Evolutionary conservation across 53 echinoderm and acorn worm species (phyloP), one percentile per base, ranked within the genome.

Genomic region (Crossaster papposus): DNA sequence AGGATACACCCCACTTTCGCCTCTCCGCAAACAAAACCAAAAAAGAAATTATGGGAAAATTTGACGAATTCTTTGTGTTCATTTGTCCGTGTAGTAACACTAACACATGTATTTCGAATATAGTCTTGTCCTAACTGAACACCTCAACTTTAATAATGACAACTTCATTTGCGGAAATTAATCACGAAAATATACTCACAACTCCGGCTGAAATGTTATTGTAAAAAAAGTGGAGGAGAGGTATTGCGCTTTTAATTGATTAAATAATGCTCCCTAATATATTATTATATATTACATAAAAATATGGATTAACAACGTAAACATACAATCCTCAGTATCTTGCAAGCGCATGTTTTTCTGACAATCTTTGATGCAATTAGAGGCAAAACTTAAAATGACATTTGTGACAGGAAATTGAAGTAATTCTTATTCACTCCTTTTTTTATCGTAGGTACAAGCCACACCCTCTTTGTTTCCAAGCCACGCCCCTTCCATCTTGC

Each of bases 241-340:
- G 36, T 63, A 77, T 33, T 55, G 54, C 17, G 12, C 17, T 58
- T 18, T 18, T 58, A 14, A 18, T 20, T 85, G 36, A 87, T 87
- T 77, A 87, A 87, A 87, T 87, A 87, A 87, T 55, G 87, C 76
- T 87, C 77, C 87, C 26, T 87, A 55, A 76, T 77, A 87, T 87
- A 87, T 87, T n/a, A n/a, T n/a, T 77, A 77, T 87, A 87, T 87
- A 87, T 87, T 87, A 87, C 87, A 87, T 54, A 87, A 87, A 87
- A 87, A 76, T 87, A 76, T 76, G 77, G 72, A 87, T 87, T 77
- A 77, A 87, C 87, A 87, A 55, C 30, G 32, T 62, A 87, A 85
- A 54, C 33, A 75, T n/a, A n/a, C n/a, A 50, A 31, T 80, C n/a
- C 58, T 58, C 8, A 15, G 83, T 50, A 68, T 70, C 83, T 83